These are phyloP conservation scores for Dendrocincla tyrannina DNA, from an alignment of 2,797 vertebrate species.

Conservation along the genomic window DNA sequence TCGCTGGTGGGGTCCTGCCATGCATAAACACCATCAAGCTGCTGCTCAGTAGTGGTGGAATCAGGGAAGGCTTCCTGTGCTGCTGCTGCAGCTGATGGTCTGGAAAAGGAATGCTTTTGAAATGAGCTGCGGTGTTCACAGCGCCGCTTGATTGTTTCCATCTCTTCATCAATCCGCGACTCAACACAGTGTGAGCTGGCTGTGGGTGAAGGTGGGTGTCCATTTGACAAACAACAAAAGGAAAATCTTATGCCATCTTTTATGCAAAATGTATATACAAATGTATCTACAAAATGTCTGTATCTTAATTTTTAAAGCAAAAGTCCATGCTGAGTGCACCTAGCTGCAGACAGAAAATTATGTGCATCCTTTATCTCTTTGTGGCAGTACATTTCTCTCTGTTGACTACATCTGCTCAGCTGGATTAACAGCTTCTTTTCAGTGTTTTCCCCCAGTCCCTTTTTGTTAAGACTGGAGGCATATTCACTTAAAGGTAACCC, in stretches of 20 bases:
- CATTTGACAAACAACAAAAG: not conserved
- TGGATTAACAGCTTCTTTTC: not conserved
- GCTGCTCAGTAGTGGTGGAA: slow-evolving; percentile 27
- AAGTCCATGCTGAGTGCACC: not conserved
- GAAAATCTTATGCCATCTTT: not conserved
- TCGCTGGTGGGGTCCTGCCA: not conserved
- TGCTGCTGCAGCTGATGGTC: slow-evolving; percentile 33
- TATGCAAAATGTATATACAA: not conserved
- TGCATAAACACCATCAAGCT: slow-evolving; percentile 51
- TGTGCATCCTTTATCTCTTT: not conserved
- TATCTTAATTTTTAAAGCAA: not conserved
- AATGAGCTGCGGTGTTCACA: not conserved
- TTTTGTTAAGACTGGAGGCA: not conserved
- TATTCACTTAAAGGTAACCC: not conserved
- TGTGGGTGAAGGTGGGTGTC: not conserved
- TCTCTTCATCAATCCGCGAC: not conserved
- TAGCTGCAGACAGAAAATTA: not conserved
- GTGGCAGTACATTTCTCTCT: not conserved
- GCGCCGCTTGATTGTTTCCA: slow-evolving; percentile 49
- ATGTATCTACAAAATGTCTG: not conserved
- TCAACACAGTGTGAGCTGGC: not conserved
- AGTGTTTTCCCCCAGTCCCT: not conserved
- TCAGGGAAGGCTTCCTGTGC: slow-evolving; percentile 36
- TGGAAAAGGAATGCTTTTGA: slow-evolving; percentile 59
- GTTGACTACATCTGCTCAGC: not conserved